These are phyloP conservation scores for Drosophila guanche DNA, from an alignment of 1,140 invertebrate genomes.

Conservation along the genomic window DNA sequence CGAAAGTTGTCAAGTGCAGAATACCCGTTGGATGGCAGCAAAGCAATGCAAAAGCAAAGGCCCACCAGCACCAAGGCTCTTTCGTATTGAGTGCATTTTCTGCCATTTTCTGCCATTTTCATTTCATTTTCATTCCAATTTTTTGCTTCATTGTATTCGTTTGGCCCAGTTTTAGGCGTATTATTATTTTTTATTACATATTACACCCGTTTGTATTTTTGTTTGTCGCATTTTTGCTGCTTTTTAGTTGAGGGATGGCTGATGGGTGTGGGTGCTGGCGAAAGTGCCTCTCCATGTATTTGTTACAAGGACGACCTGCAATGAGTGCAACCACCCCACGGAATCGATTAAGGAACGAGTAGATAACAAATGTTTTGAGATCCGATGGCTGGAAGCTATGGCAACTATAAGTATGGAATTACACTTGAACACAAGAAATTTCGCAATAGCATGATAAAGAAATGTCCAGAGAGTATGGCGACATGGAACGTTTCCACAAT, in stretches of 20 bases:
- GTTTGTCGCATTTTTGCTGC: too few species aligned
- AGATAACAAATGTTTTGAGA: background rate
- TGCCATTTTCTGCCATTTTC: conserved; percentile 25
- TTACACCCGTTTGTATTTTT: too few species aligned
- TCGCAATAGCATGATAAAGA: too few species aligned
- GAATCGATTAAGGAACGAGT: conserved; percentile 25
- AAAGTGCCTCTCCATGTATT: conserved; percentile 4
- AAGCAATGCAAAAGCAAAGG: conserved; percentile 12
- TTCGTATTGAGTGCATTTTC: conserved; percentile 19
- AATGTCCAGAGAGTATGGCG: too few species aligned
- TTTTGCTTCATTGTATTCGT: conserved; percentile 14
- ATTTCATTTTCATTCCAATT: conserved; percentile 47
- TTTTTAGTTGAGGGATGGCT: conserved; percentile 18
- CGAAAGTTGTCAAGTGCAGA: conserved; percentile 33
- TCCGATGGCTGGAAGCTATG: too few species aligned
- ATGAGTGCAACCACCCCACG: conserved; percentile 25
- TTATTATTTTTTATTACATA: conserved; percentile 69
- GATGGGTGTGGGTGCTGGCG: too few species aligned
- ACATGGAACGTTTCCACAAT: too few species aligned
- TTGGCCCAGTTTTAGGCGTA: conserved; percentile 59
- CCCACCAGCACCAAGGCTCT: conserved; percentile 11
- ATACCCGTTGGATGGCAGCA: background rate
- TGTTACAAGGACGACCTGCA: conserved; percentile 58
- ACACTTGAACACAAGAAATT: too few species aligned
- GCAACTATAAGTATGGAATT: too few species aligned